Evolutionary conservation across 2,888 invertebrate genomes (phyloP).

Genomic region (Euclidia mi): DNA sequence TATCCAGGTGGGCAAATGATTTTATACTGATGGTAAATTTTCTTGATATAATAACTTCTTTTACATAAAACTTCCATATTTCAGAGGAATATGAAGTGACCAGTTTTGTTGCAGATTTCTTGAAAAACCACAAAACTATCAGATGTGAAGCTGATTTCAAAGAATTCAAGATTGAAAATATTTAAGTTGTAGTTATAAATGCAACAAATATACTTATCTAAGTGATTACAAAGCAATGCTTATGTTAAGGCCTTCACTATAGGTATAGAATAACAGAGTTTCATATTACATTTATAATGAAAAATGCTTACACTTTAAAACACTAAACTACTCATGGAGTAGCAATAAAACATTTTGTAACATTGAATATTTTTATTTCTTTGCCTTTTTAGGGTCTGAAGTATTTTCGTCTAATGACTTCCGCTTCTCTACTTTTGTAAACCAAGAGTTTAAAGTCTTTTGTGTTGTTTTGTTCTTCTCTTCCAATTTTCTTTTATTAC

Average conservation of each 20-base stretch:
- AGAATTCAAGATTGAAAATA: conserved; percentile 78
- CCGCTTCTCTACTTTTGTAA: conserved; percentile 75
- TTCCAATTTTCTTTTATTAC: conserved; percentile 86
- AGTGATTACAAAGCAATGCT: background rate
- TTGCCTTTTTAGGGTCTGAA: conserved; percentile 60
- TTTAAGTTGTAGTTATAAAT: conserved; percentile 48
- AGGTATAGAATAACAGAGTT: background rate
- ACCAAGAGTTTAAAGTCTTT: conserved; percentile 84
- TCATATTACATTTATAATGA: background rate
- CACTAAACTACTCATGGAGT: background rate
- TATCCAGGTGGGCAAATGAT: conserved; percentile 84
- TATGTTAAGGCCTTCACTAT: background rate
- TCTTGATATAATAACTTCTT: no score
- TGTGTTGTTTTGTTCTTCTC: conserved; percentile 73
- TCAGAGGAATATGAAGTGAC: conserved; percentile 88
- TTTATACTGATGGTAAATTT: background rate
- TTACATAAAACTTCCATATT: no score
- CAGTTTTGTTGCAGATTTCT: conserved; percentile 86
- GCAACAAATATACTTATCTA: background rate
- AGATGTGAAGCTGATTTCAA: conserved; percentile 87
- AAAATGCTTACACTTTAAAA: background rate
- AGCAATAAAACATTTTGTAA: conserved; percentile 9
- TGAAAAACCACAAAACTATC: conserved; percentile 86
- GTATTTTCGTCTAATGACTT: conserved; percentile 57
- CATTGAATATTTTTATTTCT: conserved; percentile 35